A percentile compares a stretch with the other conserved stretches of the same genome.
These are phyloP conservation scores for Baryphthengus martii DNA, from an alignment of 2,113 vertebrate genomes.

Conservation along the genomic window DNA sequence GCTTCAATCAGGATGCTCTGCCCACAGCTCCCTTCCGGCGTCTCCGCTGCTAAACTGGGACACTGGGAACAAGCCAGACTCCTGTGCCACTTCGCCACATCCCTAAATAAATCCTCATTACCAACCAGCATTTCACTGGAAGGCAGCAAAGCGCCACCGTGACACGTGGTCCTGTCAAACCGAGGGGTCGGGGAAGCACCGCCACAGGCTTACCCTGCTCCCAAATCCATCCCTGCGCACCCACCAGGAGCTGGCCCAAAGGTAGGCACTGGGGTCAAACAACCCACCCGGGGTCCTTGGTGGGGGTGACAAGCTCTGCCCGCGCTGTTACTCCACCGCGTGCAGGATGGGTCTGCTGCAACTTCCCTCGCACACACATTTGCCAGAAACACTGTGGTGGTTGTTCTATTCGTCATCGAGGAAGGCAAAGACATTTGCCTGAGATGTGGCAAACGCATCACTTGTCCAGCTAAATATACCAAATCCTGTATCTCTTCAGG, in stretches of 20 bases:
- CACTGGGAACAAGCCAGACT: background rate
- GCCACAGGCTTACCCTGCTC: background rate
- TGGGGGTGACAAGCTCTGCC: fast-evolving
- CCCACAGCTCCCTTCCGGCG: background rate
- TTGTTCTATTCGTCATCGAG: background rate
- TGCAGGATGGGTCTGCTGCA: background rate
- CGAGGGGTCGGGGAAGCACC: background rate
- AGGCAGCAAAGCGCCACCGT: fast-evolving
- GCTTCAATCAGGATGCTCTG: background rate
- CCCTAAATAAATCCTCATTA: background rate
- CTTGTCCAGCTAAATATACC: background rate
- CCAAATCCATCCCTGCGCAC: background rate
- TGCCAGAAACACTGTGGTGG: background rate
- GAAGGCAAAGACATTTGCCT: background rate
- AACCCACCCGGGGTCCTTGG: no score
- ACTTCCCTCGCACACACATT: background rate
- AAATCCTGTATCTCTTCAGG: background rate
- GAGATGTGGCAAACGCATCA: background rate
- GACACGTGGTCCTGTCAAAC: fast-evolving
- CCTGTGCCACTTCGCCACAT: background rate
- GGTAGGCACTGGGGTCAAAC: background rate
- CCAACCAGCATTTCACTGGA: background rate
- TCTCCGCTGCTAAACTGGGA: background rate
- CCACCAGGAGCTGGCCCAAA: background rate
- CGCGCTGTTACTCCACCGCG: fast-evolving